Percentiles rank a stretch among this genome's conserved stretches.
phyloP scores from a whole-genome alignment of 37 sponge, comb jelly and placozoan genomes.

The Agelas oroides region DNA sequence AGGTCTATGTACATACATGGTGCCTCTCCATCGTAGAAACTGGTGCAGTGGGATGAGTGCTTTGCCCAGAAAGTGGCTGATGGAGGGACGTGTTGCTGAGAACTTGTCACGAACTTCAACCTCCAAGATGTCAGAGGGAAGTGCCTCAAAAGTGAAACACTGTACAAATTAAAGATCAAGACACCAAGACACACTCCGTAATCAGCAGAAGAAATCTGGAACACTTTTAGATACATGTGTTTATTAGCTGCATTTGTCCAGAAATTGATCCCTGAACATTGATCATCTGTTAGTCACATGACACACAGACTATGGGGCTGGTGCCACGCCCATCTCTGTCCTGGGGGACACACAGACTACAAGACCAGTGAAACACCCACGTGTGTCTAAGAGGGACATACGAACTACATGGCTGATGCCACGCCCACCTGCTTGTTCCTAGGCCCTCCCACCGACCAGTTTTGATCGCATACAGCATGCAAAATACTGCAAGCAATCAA shows the following conservation, averaged over 20 bases:
- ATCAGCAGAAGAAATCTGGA: no score
- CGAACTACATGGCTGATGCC: not conserved
- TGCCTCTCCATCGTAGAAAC: conserved; percentile 25
- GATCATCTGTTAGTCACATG: no score
- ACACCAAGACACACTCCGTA: not conserved
- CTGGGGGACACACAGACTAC: no score
- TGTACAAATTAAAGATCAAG: conserved; percentile 3
- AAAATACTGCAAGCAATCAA: no score
- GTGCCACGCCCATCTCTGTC: conserved; percentile 13
- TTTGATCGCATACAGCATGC: no score
- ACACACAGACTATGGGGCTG: no score
- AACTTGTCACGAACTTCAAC: conserved; percentile 62
- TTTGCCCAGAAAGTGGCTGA: conserved; percentile 66
- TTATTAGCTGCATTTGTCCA: no score
- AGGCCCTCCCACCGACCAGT: no score
- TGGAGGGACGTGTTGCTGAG: conserved; percentile 5
- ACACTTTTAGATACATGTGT: no score
- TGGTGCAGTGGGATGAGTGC: not conserved
- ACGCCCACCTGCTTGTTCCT: no score
- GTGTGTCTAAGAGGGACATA: conserved; percentile 30
- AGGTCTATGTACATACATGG: conserved; percentile 6
- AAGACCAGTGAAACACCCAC: not conserved
- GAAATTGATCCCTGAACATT: no score
- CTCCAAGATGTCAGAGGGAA: conserved; percentile 40
- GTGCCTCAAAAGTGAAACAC: conserved; percentile 15